These are phyloP conservation scores for Dermatemys mawii DNA, from an alignment of 2,113 vertebrate species.

Conservation along the genomic window DNA sequence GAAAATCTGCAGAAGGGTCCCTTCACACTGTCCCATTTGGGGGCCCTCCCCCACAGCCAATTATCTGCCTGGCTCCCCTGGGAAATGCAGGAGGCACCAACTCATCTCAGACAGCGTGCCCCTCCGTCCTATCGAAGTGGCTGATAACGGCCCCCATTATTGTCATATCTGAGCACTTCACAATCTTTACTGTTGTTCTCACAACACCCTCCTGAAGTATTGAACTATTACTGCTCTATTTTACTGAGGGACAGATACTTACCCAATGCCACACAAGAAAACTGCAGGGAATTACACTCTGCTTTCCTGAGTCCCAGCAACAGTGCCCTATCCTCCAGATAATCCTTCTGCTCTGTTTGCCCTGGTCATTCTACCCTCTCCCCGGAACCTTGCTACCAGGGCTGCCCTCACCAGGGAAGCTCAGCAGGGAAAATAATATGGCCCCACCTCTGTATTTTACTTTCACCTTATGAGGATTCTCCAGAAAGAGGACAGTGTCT, in stretches of 20 bases:
- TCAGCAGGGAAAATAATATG: neutral
- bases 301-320: fast-evolving
- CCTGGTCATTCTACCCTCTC: neutral
- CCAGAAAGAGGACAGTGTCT: neutral
- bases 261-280: neutral
- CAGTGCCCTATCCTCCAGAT: neutral
- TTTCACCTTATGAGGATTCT: too few relatives aligned
- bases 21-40: neutral
- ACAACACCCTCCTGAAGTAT: neutral
- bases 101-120: neutral
- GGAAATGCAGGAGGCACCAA: fast-evolving
- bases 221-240: neutral
- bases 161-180: neutral
- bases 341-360: neutral
- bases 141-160: fast-evolving
- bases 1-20: neutral
- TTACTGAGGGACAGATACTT: neutral
- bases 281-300: neutral
- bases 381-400: neutral
- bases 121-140: neutral
- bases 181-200: neutral
- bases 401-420: too few relatives aligned
- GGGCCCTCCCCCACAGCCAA: neutral
- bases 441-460: neutral
- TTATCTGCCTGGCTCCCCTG: fast-evolving